Percentiles rank a stretch among this genome's conserved stretches.
phyloP scores from a whole-genome alignment of 2,888 invertebrate species.

The Caenorhabditis drosophilae region DNA sequence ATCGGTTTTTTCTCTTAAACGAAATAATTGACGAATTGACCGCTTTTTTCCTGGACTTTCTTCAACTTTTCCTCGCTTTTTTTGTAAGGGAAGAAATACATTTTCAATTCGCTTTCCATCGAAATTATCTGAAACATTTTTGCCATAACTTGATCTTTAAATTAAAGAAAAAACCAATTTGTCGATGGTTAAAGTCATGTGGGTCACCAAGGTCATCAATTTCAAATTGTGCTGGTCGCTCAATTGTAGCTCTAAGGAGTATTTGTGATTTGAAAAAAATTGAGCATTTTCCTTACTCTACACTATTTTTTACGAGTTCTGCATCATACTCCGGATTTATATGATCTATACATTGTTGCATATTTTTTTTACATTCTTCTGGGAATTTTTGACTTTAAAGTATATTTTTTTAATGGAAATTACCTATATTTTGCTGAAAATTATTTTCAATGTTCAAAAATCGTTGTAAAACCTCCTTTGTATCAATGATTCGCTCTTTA shows the following conservation, averaged over 20 bases:
- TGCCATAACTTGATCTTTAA: too few species aligned
- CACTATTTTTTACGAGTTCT: conserved; percentile 85
- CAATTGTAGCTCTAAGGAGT: conserved; percentile 85
- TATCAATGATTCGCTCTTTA: conserved; percentile 89
- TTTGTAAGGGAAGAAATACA: neutral
- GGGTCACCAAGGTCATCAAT: conserved; percentile 82
- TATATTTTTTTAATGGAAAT: neutral
- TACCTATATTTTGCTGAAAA: conserved; percentile 18
- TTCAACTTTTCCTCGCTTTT: neutral
- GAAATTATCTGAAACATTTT: neutral
- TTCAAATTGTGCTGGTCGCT: conserved; percentile 89
- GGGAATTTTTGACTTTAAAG: neutral
- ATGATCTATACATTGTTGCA: conserved; percentile 86
- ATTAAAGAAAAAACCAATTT: too few species aligned
- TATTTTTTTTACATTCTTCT: conserved; percentile 84
- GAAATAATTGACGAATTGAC: conserved; percentile 15
- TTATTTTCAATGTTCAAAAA: conserved; percentile 22
- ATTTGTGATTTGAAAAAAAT: neutral
- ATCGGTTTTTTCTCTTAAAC: conserved; percentile 1
- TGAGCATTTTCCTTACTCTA: conserved; percentile 72
- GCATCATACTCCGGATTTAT: conserved; percentile 89
- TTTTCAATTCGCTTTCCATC: too few species aligned
- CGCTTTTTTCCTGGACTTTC: conserved; percentile 15
- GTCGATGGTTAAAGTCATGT: conserved; percentile 12
- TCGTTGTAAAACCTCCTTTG: conserved; percentile 82